Base-by-base conservation (phyloP, 2,888 invertebrate species). In the Tromatobia lineatoria region DNA sequence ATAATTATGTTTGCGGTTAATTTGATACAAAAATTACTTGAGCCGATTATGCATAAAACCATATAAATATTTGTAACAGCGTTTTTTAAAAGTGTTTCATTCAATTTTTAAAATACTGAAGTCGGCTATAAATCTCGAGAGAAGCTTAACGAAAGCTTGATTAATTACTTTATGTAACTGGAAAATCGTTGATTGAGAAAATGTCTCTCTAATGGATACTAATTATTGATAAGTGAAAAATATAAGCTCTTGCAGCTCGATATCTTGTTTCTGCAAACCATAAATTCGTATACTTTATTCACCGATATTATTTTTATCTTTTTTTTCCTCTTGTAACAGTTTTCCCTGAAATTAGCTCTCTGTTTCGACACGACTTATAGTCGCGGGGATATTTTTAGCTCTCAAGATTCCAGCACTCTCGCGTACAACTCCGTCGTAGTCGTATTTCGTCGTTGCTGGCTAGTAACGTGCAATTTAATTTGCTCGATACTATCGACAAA, bases 381-480 rank as follows among this genome's bases (percentile, higher is more conserved):
- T 67, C 66, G 54, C 54, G 34, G 25, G 45, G 23, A 67, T 67
- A 54, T 76, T 76, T 76, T 77, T 69, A 67, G 42, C 77, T 29
- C 57, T 59, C 20, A 42, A 23, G 23, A 54, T 66, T 54, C 74
- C 67, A 57, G 59, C 18, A 50, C 57, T 57, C 23, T 52, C 52
- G 15, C 29, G 45, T 79, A 11, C 23, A 23, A 23, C 54, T 54
- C 23, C 45, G 52, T 64, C 45, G 74, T 47, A 29, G 74, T 59
- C 66, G 66, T 71, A 23, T 64, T n/a, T 64, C 76, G 45, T n/a
- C 42, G 25, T 67, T 42, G 64, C 20, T 34, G 61, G 34, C 73
- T 45, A 73, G 80, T 76, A 80, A 77, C 80, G 69, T 71, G 76
- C 80, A 80, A 83, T 83, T 83, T 83, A 73, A 83, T 83, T 83